phyloP scores from a whole-genome alignment of 1,140 invertebrate species.

The Pseudomyrmex gracilis region DNA sequence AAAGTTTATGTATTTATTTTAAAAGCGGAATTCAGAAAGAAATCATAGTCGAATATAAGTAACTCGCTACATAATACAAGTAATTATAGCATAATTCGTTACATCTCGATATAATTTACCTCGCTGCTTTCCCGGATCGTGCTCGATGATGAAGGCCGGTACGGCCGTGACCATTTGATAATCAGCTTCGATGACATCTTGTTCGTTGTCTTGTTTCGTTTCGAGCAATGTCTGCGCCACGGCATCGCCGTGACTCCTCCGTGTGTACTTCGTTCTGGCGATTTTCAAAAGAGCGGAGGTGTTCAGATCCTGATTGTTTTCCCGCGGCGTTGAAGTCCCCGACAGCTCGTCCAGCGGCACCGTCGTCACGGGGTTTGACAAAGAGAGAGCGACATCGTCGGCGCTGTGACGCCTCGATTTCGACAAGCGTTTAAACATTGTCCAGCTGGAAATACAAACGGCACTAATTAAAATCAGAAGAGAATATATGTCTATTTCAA shows the following conservation, averaged over 20 bases:
- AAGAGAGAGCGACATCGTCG: slow-evolving; percentile 78
- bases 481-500: not conserved
- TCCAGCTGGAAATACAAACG: slow-evolving; percentile 51
- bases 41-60: no score
- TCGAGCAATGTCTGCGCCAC: slow-evolving; percentile 76
- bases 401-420: slow-evolving; percentile 83
- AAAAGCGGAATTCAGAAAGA: not conserved
- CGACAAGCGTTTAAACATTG: slow-evolving; percentile 83
- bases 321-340: slow-evolving; percentile 62
- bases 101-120: slow-evolving; percentile 65
- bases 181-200: slow-evolving; percentile 77
- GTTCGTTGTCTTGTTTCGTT: slow-evolving; percentile 73
- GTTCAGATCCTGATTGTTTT: slow-evolving; percentile 75
- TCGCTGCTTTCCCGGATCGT: slow-evolving; percentile 83
- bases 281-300: slow-evolving; percentile 72
- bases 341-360: slow-evolving; percentile 75
- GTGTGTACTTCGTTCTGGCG: slow-evolving; percentile 80
- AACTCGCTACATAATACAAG: no score
- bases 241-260: slow-evolving; percentile 82
- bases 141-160: slow-evolving; percentile 86
- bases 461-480: not conserved
- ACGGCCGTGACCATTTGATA: slow-evolving; percentile 87
- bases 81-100: no score
- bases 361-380: slow-evolving; percentile 68
- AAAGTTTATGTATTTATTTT: not conserved